Conservation (phyloP, 2,888 invertebrate genomes). For the Standfussiana lucernea region DNA sequence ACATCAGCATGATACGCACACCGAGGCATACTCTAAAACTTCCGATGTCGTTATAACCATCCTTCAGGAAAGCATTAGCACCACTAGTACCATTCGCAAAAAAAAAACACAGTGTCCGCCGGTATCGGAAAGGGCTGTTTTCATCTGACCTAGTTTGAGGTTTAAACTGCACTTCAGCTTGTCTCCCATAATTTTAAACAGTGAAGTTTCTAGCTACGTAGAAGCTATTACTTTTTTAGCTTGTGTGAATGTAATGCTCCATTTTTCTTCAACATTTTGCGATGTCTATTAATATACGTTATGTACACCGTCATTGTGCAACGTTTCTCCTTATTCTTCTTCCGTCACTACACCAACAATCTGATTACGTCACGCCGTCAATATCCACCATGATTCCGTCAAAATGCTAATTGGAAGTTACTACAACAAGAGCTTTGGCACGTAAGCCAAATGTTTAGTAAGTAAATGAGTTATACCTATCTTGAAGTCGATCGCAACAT, state of each 20-base stretch:
- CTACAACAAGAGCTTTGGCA: conserved; percentile 24
- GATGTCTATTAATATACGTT: conserved; percentile 11
- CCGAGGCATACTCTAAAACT: too few relatives aligned
- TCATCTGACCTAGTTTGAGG: not conserved
- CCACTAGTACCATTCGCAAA: too few relatives aligned
- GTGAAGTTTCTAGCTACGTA: too few relatives aligned
- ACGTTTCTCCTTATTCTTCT: not conserved
- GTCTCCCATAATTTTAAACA: too few relatives aligned
- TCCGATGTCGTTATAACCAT: too few relatives aligned
- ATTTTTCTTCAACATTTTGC: not conserved
- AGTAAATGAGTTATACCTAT: conserved; percentile 50
- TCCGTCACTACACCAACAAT: not conserved
- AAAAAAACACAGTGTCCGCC: too few relatives aligned
- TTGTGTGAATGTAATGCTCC: not conserved
- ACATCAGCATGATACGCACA: too few relatives aligned
- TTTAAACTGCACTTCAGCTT: not conserved
- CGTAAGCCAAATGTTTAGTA: conserved; percentile 29
- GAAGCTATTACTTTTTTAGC: not conserved
- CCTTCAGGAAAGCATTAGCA: too few relatives aligned
- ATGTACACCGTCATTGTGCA: conserved; percentile 7
- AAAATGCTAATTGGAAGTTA: conserved; percentile 29
- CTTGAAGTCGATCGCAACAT: conserved; percentile 28
- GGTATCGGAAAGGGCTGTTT: not conserved
- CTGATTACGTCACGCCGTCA: not conserved
- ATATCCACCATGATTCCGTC: conserved; percentile 20